A percentile compares a stretch with the other conserved stretches of the same genome.
Evolutionary conservation across 1,140 invertebrate species (phyloP).

Genomic region (Drosophila subobscura): DNA sequence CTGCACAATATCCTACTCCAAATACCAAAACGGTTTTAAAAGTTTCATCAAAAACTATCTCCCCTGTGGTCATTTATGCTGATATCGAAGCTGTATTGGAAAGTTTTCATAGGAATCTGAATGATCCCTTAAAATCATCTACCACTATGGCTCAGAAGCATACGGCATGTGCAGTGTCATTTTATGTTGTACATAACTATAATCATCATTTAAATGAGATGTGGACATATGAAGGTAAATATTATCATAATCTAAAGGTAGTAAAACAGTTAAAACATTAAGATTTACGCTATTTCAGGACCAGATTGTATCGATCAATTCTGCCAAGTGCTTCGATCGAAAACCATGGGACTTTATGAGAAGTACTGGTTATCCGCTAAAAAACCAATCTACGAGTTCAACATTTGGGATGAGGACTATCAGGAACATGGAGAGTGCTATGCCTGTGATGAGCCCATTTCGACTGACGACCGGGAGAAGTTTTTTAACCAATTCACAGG

Average conservation of each 20-base stretch:
- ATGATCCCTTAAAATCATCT: not conserved
- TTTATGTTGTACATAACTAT: slow-evolving; percentile 11
- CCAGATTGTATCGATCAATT: slow-evolving; percentile 1
- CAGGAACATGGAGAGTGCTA: not conserved
- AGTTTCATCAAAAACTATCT: not conserved
- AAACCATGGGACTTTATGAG: not conserved
- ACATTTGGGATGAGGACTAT: not conserved
- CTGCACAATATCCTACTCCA: not conserved
- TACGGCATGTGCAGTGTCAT: slow-evolving; percentile 6
- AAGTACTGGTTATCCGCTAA: slow-evolving; percentile 6
- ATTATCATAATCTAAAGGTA: too few species aligned
- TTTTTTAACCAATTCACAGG: slow-evolving; percentile 7
- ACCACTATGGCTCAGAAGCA: not conserved
- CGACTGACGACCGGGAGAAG: not conserved
- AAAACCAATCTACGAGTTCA: not conserved
- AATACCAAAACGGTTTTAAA: not conserved
- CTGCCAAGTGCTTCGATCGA: not conserved
- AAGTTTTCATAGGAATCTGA: not conserved
- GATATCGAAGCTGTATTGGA: slow-evolving; percentile 11
- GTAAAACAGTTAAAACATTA: too few species aligned
- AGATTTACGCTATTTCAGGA: not conserved
- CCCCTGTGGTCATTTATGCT: slow-evolving; percentile 6
- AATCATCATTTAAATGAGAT: slow-evolving; percentile 3
- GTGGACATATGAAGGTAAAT: slow-evolving; percentile 5
- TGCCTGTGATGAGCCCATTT: not conserved